These are phyloP conservation scores for Shargacucullia verbasci DNA, from an alignment of 2,888 invertebrate genomes.

Conservation along the genomic window DNA sequence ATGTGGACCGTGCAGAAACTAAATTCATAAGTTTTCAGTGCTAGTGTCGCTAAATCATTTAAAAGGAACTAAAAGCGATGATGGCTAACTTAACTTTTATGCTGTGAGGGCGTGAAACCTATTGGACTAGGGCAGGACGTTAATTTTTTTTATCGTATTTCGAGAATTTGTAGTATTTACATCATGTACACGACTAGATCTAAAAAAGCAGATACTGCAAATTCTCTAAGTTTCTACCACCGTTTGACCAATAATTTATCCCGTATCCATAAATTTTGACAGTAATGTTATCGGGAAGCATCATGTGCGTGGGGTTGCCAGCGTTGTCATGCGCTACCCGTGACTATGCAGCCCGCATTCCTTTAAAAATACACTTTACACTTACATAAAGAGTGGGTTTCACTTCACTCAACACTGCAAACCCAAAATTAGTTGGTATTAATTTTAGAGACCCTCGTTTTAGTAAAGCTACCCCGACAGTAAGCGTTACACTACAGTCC, in stretches of 20 bases:
- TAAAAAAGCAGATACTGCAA: conserved; percentile 70
- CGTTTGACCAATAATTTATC: conserved; percentile 45
- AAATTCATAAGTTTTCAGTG: conserved; percentile 68
- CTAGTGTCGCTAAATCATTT: conserved; percentile 72
- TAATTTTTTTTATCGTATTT: conserved; percentile 43
- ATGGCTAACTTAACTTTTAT: conserved; percentile 78
- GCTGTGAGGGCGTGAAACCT: conserved; percentile 79
- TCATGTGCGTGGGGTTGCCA: conserved; percentile 82
- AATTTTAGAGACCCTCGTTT: conserved; percentile 71
- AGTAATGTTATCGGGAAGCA: conserved; percentile 74
- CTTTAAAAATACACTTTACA: conserved; percentile 80
- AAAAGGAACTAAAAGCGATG: conserved; percentile 81
- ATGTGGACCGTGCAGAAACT: conserved; percentile 68
- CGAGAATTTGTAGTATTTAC: conserved; percentile 71
- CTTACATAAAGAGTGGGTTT: conserved; percentile 84
- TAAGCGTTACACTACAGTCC: conserved; percentile 65
- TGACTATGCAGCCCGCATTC: conserved; percentile 85
- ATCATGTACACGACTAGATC: conserved; percentile 61
- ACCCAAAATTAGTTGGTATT: conserved; percentile 87
- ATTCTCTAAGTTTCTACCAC: conserved; percentile 65
- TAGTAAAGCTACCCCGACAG: conserved; percentile 71
- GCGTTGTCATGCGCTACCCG: conserved; percentile 86
- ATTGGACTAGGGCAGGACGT: conserved; percentile 69
- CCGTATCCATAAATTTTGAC: conserved; percentile 52
- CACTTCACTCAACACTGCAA: conserved; percentile 88